These are phyloP conservation scores for Molorchus minor DNA, from an alignment of 2,888 invertebrate genomes.

Conservation along the genomic window DNA sequence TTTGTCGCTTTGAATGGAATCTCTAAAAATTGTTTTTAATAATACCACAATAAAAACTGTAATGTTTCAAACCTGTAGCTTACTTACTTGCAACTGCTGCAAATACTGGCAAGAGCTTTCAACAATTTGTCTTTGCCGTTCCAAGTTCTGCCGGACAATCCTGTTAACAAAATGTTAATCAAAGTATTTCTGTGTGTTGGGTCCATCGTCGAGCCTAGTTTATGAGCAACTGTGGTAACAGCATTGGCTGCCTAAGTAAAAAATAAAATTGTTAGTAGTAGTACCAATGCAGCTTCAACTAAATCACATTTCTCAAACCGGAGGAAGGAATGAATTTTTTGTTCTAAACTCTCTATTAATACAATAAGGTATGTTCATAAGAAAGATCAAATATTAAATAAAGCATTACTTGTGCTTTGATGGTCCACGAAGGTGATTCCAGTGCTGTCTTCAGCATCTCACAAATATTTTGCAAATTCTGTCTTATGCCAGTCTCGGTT, in stretches of 20 bases:
- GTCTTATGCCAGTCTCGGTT: constrained; percentile 81
- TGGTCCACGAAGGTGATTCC: constrained; percentile 86
- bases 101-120: constrained; percentile 79
- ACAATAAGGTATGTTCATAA: no score
- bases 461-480: constrained; percentile 78
- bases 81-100: constrained; percentile 73
- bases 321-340: no score
- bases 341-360: no score
- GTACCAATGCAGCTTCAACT: no score
- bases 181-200: constrained; percentile 72
- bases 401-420: constrained; percentile 76
- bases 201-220: constrained; percentile 72
- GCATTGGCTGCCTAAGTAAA: constrained; percentile 83
- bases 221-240: constrained; percentile 80
- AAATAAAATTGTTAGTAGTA: no score
- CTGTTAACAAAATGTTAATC: constrained; percentile 71
- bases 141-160: constrained; percentile 86
- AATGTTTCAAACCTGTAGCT: background rate
- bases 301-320: no score
- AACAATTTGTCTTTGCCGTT: constrained; percentile 87
- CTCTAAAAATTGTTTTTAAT: constrained; percentile 49
- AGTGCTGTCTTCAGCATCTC: constrained; percentile 75
- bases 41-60: background rate
- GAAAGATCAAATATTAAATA: no score
- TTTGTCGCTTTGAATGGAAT: constrained; percentile 59